Base-by-base conservation (phyloP, 2,888 invertebrate species). In the Chromoteleia sp. region DNA sequence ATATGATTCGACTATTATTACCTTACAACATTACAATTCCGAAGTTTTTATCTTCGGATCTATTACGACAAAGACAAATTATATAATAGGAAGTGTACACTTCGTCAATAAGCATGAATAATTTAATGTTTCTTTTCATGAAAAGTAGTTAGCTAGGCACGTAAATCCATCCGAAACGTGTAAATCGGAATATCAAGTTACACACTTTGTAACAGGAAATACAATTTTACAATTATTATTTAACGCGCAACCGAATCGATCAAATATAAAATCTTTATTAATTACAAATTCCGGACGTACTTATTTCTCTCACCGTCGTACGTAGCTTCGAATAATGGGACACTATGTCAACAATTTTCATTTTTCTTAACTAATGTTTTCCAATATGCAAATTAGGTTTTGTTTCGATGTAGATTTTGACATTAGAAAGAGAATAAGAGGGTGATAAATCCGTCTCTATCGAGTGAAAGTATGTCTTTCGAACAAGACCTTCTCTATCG, bases 401-500 rank as follows among this genome's bases (percentile, higher is more conserved):
- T 25, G 12, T 50, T 29, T 50, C 25, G 41, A 1, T n/a, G 54
- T 6, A 10, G 30, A 59, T 59, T 59, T 63, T 63, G 63, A 63
- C 63, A 21, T 50, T 63, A 63, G 63, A 63, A 68, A 68, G 50
- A 43, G 10, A 39, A 54, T 29, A 30, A 15, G 15, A 56, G 68
- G 54, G 19, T 39, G 36, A 68, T 54, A 43, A 36, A 25, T 48
- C 14, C 25, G 36, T 21, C 21, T 12, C 10, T 25, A 15, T 19
- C 54, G 12, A 68, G 68, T 68, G 68, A 68, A 68, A 68, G 68
- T 68, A n/a, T 68, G 39, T 43, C 43, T 54, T 39, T 43, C 33
- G 21, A 30, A 14, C 21, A 14, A 41, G 45, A 70, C 45, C 45
- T 70, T 68, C 29, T 56, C 25, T 45, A 15, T 14, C 0, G 17